phyloP scores from a whole-genome alignment of 2,888 invertebrate genomes.

The Clusia tigrina region DNA sequence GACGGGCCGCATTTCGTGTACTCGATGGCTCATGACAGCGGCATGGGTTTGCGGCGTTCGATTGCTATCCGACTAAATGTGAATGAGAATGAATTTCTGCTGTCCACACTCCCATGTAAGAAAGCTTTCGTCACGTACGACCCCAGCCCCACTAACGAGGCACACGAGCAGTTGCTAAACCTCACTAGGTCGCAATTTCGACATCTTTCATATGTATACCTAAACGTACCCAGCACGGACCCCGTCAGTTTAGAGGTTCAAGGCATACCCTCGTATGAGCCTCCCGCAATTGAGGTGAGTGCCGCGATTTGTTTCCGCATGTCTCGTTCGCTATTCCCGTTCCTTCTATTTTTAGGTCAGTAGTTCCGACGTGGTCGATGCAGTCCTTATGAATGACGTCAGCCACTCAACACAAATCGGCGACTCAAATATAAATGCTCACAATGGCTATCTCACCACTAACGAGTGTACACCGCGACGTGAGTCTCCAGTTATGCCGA shows the following conservation, averaged over 20 bases:
- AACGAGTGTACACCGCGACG: conserved; percentile 32
- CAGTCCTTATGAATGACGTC: conserved; percentile 53
- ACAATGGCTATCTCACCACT: conserved; percentile 38
- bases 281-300: conserved; percentile 39
- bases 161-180: conserved; percentile 62
- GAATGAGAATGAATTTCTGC: conserved; percentile 50
- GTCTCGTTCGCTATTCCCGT: background rate
- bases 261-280: conserved; percentile 65
- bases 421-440: conserved; percentile 32
- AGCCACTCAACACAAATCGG: conserved; percentile 36
- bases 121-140: conserved; percentile 66
- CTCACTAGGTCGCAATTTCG: conserved; percentile 65
- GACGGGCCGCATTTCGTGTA: conserved; percentile 71
- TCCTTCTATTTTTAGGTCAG: conserved; percentile 33
- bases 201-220: conserved; percentile 70
- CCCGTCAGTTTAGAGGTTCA: conserved; percentile 66
- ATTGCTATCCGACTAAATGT: conserved; percentile 66
- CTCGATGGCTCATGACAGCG: conserved; percentile 68
- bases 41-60: conserved; percentile 68
- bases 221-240: conserved; percentile 71
- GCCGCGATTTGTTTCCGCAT: background rate
- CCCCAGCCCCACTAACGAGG: conserved; percentile 60
- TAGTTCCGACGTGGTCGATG: conserved; percentile 60
- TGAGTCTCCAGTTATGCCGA: conserved; percentile 42
- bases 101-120: conserved; percentile 53